Evolutionary conservation across 2,797 vertebrate genomes (phyloP).

Genomic region (Anisognathus igniventris): DNA sequence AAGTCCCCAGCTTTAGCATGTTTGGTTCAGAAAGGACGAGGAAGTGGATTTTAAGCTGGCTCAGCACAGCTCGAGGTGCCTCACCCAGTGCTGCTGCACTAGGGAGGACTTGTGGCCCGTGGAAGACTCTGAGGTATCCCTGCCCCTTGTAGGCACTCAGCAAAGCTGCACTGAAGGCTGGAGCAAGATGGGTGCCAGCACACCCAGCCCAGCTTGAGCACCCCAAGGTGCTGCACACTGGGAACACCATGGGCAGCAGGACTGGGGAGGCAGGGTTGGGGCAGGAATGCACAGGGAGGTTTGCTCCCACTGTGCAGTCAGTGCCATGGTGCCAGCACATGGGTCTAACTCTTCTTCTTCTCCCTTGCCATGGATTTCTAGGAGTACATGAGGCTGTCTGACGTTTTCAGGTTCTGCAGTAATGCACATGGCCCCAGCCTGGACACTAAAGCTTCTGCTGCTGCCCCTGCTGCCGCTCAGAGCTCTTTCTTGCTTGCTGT

Average conservation of each 20-base stretch:
- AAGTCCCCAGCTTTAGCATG: not conserved
- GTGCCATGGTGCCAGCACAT: not conserved
- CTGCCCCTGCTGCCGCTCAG: conserved; percentile 74
- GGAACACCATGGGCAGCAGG: not conserved
- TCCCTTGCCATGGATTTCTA: conserved; percentile 56
- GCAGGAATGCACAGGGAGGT: not conserved
- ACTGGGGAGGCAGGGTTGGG: not conserved
- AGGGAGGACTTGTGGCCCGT: not conserved
- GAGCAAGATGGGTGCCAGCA: fast-evolving
- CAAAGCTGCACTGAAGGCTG: not conserved
- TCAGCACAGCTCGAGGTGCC: not conserved
- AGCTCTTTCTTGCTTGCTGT: conserved; percentile 77
- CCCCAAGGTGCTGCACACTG: not conserved
- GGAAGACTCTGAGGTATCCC: not conserved
- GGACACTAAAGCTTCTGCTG: conserved; percentile 71
- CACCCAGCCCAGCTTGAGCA: not conserved
- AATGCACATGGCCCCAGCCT: conserved; percentile 60
- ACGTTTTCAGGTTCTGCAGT: conserved; percentile 84
- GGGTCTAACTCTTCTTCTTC: conserved; percentile 53
- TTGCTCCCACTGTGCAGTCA: not conserved
- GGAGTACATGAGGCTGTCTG: conserved; percentile 84
- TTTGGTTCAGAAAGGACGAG: not conserved
- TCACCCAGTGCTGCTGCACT: not conserved
- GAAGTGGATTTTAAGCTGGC: not conserved
- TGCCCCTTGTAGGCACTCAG: not conserved